Conservation (phyloP, 2,113 vertebrate species). For the Oryzias melastigma region DNA sequence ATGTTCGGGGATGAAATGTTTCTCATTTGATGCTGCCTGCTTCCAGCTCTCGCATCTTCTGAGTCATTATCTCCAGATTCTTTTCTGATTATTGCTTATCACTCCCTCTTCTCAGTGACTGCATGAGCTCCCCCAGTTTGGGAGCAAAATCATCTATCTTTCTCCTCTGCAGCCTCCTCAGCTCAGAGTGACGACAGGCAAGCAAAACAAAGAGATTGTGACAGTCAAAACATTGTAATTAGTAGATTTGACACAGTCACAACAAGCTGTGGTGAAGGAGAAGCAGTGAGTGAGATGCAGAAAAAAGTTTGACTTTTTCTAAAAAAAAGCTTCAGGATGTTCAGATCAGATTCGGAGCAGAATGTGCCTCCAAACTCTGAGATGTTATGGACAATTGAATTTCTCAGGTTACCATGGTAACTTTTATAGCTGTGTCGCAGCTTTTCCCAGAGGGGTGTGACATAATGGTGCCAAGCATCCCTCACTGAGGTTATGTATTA, state of each 20-base stretch:
- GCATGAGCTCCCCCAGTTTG: background rate
- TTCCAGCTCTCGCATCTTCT: background rate
- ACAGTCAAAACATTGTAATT: background rate
- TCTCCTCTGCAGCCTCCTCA: background rate
- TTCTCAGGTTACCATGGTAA: constrained; percentile 1
- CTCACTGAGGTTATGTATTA: background rate
- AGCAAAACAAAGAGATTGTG: background rate
- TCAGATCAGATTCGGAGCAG: background rate
- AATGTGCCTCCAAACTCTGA: background rate
- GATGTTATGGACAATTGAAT: background rate
- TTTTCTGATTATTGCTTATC: background rate
- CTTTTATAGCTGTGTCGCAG: background rate
- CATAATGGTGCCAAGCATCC: background rate
- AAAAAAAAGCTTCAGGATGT: background rate
- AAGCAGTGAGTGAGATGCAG: background rate
- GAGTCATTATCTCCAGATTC: constrained; percentile 16
- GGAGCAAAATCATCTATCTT: background rate
- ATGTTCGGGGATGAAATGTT: constrained; percentile 1
- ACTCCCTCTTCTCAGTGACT: background rate
- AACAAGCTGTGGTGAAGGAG: background rate
- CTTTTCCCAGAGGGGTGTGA: background rate
- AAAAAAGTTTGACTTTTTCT: background rate
- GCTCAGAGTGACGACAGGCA: background rate
- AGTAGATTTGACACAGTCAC: background rate
- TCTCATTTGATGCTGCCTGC: background rate